A percentile compares a stretch with the other conserved stretches of the same genome.
Evolutionary conservation across 2,113 vertebrate genomes (phyloP).

Genomic region (Pholis gunnellus): DNA sequence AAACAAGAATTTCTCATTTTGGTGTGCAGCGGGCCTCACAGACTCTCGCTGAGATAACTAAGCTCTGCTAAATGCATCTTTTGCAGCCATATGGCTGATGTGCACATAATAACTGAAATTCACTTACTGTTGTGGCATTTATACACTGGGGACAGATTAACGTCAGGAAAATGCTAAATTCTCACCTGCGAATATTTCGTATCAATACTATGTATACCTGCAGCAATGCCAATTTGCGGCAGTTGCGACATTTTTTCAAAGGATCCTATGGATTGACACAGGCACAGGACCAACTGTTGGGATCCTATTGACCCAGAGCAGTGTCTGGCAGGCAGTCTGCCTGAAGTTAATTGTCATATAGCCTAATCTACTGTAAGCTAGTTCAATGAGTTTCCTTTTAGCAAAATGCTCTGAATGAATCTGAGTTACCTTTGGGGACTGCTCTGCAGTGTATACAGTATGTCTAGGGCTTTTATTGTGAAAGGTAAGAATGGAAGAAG

Average conservation of each 20-base stretch:
- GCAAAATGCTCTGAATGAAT: too few relatives aligned
- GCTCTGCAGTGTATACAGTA: too few relatives aligned
- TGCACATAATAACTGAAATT: neutral
- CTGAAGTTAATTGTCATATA: too few relatives aligned
- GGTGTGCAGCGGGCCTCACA: neutral
- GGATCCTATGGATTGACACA: too few relatives aligned
- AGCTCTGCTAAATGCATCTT: neutral
- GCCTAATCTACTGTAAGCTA: too few relatives aligned
- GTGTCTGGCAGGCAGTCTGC: too few relatives aligned
- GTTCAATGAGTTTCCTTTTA: too few relatives aligned
- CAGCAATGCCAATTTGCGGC: neutral
- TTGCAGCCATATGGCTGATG: neutral
- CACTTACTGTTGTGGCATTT: neutral
- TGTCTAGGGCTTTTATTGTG: too few relatives aligned
- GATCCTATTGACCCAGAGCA: neutral
- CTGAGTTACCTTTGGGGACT: too few relatives aligned
- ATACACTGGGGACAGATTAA: neutral
- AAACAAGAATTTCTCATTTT: neutral
- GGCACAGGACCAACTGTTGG: too few relatives aligned
- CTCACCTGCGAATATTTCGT: neutral
- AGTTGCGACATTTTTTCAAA: too few relatives aligned
- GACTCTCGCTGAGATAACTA: neutral
- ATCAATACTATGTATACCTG: neutral
- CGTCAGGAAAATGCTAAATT: neutral
- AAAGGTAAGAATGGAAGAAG: too few relatives aligned